phyloP scores from a whole-genome alignment of 2,113 vertebrate genomes.

The Embiotoca jacksoni region DNA sequence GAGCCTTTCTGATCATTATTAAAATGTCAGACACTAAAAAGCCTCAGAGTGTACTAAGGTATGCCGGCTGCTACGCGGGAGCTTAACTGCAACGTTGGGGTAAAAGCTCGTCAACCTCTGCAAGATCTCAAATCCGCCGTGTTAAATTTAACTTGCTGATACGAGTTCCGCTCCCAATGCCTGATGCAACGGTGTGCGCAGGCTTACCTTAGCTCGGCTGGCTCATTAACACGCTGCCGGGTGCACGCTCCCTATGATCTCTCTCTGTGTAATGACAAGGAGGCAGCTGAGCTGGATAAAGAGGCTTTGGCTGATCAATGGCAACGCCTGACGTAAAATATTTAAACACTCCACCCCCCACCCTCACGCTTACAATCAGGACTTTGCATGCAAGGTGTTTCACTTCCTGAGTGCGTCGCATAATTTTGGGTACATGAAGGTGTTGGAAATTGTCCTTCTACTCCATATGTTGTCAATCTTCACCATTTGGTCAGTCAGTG shows the following conservation, averaged over 20 bases:
- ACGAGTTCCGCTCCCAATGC: background rate
- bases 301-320: conserved; percentile 56
- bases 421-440: background rate
- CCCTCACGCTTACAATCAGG: background rate
- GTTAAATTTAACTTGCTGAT: conserved; percentile 47
- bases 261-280: conserved; percentile 39
- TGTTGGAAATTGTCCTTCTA: background rate
- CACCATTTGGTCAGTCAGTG: background rate
- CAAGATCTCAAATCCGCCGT: conserved; percentile 29
- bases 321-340: conserved; percentile 46
- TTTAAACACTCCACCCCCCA: conserved; percentile 19
- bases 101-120: background rate
- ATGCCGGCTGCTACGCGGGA: background rate
- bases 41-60: background rate
- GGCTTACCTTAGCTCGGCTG: conserved; percentile 47
- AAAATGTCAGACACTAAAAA: background rate
- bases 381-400: conserved; percentile 11
- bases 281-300: conserved; percentile 52
- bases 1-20: background rate
- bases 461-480: conserved; percentile 16
- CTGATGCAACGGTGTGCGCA: conserved; percentile 47
- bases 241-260: conserved; percentile 54
- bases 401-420: background rate
- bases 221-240: conserved; percentile 59
- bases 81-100: conserved; percentile 1